Percentiles rank a stretch among this genome's conserved stretches.
Evolutionary conservation across 2,113 vertebrate species (phyloP).

Genomic region (Corythornis cristatus): DNA sequence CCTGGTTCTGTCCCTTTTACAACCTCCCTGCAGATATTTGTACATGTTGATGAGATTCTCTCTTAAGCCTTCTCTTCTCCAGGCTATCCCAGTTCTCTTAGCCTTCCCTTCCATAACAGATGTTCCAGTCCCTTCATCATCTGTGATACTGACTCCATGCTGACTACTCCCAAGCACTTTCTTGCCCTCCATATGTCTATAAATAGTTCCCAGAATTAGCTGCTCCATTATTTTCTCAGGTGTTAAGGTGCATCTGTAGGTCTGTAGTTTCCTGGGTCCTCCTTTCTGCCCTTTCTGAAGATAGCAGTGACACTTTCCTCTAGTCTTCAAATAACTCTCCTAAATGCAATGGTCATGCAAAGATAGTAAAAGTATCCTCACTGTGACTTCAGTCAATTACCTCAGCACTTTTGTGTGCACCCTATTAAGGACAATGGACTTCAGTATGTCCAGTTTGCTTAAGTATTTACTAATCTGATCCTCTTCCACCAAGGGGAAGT

Average conservation of each 20-base stretch:
- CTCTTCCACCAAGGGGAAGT: background rate
- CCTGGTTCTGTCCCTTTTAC: background rate
- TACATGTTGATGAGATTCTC: background rate
- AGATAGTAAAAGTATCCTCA: background rate
- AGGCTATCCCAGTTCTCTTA: background rate
- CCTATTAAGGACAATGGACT: no score
- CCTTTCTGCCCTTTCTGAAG: background rate
- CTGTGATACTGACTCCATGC: background rate
- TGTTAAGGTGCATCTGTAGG: background rate
- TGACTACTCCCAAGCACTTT: background rate
- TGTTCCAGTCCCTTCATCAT: background rate
- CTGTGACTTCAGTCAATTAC: background rate
- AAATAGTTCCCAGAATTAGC: background rate
- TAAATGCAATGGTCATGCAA: background rate
- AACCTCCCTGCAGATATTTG: background rate
- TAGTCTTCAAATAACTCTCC: background rate
- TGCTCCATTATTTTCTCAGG: background rate
- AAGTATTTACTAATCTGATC: background rate
- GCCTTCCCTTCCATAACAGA: background rate
- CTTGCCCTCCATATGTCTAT: background rate
- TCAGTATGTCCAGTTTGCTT: background rate
- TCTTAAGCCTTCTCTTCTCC: background rate
- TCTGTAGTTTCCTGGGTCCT: background rate
- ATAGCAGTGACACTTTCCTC: background rate
- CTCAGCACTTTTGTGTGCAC: background rate